A percentile compares a stretch with the other conserved stretches of the same genome.
Evolutionary conservation across 2,113 vertebrate species (phyloP).

Genomic region (Rhinoderma darwinii): DNA sequence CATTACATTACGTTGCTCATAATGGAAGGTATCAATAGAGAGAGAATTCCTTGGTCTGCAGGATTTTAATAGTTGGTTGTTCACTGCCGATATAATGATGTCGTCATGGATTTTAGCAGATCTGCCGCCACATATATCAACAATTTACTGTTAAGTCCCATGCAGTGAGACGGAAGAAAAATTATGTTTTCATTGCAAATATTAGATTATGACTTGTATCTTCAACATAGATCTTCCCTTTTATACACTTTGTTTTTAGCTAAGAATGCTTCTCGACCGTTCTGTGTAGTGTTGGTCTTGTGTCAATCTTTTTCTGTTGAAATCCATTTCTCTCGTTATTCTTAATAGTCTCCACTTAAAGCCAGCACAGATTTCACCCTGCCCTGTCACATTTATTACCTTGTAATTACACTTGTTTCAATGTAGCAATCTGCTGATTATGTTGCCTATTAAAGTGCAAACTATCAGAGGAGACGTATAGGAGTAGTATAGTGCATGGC

Average conservation of each 20-base stretch:
- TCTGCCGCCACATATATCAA: not conserved
- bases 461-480: not conserved
- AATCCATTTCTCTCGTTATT: not conserved
- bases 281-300: not conserved
- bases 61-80: not conserved
- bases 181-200: not conserved
- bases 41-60: not conserved
- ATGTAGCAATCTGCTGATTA: not conserved
- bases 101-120: not conserved
- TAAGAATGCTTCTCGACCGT: not conserved
- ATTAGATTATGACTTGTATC: not conserved
- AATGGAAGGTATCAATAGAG: not conserved
- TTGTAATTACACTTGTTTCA: slow-evolving; percentile 15
- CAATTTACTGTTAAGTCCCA: not conserved
- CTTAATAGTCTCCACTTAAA: not conserved
- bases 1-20: not conserved
- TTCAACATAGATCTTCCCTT: not conserved
- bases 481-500: not conserved
- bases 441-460: slow-evolving; percentile 3
- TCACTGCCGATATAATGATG: not conserved
- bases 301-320: not conserved
- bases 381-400: not conserved
- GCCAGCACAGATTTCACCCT: not conserved
- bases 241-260: not conserved
- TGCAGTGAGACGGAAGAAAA: not conserved